A percentile compares a stretch with the other conserved stretches of the same genome.
phyloP scores from a whole-genome alignment of 2,797 vertebrate species.

The Pterois miles region DNA sequence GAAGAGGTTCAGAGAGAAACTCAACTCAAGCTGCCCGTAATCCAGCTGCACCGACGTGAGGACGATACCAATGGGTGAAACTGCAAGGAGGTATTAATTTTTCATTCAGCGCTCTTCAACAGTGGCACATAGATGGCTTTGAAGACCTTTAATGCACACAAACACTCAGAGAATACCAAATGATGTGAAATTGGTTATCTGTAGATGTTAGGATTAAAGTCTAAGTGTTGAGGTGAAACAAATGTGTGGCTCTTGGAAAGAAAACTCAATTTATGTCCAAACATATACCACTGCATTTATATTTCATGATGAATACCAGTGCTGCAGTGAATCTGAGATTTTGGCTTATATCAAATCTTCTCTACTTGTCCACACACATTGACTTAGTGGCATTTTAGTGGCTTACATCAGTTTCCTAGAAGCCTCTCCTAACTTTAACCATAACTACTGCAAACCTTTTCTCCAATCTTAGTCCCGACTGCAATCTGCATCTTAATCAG shows the following conservation, averaged over 20 bases:
- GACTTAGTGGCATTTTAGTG: neutral
- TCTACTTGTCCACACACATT: neutral
- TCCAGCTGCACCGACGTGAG: slow-evolving; percentile 60
- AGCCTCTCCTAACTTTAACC: neutral
- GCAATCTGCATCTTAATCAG: too few species aligned
- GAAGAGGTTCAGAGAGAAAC: slow-evolving; percentile 50
- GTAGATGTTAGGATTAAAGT: too few species aligned
- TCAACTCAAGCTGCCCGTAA: slow-evolving; percentile 46
- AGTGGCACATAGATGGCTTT: neutral
- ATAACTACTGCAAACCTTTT: neutral
- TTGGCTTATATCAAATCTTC: neutral
- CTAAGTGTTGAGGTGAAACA: neutral
- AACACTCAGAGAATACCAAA: neutral
- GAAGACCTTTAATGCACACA: neutral
- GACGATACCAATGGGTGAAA: slow-evolving; percentile 39
- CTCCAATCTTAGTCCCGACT: too few species aligned
- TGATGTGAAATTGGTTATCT: too few species aligned
- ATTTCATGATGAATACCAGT: neutral
- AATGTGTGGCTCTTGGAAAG: neutral
- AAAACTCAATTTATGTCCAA: neutral
- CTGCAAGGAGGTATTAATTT: slow-evolving; percentile 31
- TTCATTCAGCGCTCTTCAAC: slow-evolving; percentile 31
- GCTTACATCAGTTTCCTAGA: neutral
- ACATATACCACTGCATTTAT: neutral
- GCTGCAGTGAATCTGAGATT: neutral